A percentile compares a stretch with the other conserved stretches of the same genome.
Evolutionary conservation across 2,113 vertebrate genomes (phyloP).

Genomic region (Microcebus ravelobensis): DNA sequence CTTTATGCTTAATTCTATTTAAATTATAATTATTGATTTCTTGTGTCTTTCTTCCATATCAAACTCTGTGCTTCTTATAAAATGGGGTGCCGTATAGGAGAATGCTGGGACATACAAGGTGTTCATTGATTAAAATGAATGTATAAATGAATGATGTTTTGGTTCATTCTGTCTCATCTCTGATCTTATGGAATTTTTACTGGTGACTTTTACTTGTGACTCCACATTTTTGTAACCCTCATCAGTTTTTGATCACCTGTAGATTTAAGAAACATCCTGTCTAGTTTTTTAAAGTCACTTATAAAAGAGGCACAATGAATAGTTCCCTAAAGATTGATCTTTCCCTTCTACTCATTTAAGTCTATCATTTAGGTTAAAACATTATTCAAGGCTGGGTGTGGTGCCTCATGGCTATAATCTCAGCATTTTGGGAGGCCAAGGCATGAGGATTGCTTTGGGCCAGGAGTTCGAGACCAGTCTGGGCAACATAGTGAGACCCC

Average conservation of each 20-base stretch:
- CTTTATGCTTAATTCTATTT: background rate
- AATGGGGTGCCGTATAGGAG: background rate
- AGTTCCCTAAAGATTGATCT: background rate
- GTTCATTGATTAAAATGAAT: background rate
- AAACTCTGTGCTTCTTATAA: background rate
- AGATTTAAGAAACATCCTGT: conserved; percentile 24
- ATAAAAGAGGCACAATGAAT: background rate
- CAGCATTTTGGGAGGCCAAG: too few relatives aligned
- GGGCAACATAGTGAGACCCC: too few relatives aligned
- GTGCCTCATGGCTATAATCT: too few relatives aligned
- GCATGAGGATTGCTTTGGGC: too few relatives aligned
- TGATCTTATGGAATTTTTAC: background rate
- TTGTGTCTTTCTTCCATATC: background rate
- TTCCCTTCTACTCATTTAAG: background rate
- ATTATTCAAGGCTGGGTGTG: too few relatives aligned
- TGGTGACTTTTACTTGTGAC: conserved; percentile 42
- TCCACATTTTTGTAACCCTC: background rate
- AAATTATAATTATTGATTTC: conserved; percentile 1
- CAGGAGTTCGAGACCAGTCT: too few relatives aligned
- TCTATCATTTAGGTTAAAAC: background rate
- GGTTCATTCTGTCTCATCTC: background rate
- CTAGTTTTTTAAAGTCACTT: background rate
- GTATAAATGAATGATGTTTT: conserved; percentile 1
- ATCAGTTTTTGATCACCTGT: background rate
- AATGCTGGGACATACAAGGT: background rate